A percentile compares a stretch with the other conserved stretches of the same genome.
These are phyloP conservation scores for Enteromius argenteus DNA, from an alignment of 2,797 vertebrate genomes.

Conservation along the genomic window DNA sequence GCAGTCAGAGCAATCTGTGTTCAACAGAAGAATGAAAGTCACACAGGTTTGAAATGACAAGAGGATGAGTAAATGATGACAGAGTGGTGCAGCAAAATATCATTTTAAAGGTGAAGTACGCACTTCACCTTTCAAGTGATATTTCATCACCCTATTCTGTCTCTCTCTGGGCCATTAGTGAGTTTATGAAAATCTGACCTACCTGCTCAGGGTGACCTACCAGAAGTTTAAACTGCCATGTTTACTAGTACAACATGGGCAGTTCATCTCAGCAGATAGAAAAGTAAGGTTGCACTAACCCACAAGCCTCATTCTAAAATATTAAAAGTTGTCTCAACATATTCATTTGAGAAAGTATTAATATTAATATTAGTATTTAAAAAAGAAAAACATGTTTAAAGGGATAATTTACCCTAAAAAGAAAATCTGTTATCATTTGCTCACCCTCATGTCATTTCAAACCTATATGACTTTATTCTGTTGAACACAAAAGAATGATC, in stretches of 20 bases:
- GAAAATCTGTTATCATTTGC: neutral
- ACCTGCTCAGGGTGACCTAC: constrained; percentile 11
- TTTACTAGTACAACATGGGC: constrained; percentile 10
- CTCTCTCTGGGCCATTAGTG: neutral
- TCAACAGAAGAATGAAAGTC: constrained; percentile 1
- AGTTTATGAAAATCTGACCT: neutral
- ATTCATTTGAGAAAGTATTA: neutral
- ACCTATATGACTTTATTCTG: neutral
- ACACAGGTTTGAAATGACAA: neutral
- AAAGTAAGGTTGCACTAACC: neutral
- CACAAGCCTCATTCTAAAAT: neutral
- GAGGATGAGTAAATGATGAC: neutral
- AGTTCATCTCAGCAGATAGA: neutral
- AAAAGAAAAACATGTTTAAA: neutral
- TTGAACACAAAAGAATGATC: neutral
- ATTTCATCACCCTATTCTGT: neutral
- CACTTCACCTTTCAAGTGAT: constrained; percentile 4
- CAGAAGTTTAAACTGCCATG: neutral
- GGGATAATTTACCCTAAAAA: no score
- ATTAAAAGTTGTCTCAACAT: neutral
- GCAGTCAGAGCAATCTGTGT: neutral
- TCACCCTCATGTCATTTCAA: neutral
- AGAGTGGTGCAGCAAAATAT: neutral
- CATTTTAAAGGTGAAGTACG: neutral
- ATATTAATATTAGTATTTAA: no score